Evolutionary conservation across 2,888 invertebrate species (phyloP).

Genomic region (Cryptocephalus primarius): DNA sequence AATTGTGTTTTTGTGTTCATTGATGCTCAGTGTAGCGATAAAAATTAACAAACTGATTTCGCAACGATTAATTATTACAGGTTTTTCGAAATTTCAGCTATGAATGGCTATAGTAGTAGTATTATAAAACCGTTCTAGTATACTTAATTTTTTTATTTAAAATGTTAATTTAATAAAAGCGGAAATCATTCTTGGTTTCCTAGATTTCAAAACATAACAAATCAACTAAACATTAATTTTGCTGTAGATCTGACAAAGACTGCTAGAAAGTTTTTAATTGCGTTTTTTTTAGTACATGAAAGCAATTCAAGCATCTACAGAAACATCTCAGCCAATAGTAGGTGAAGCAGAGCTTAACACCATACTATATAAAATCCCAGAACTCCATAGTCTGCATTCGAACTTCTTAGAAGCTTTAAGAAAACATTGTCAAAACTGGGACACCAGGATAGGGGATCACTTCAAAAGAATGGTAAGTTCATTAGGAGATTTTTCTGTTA

Average conservation of each 20-base stretch:
- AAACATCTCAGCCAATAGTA: constrained; percentile 82
- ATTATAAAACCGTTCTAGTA: too few species aligned
- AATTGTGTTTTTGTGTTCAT: not conserved
- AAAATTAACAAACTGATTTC: too few species aligned
- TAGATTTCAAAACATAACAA: too few species aligned
- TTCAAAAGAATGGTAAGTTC: constrained; percentile 70
- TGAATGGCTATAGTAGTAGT: too few species aligned
- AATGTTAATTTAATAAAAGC: too few species aligned
- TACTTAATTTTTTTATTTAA: too few species aligned
- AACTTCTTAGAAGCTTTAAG: constrained; percentile 71
- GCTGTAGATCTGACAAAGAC: too few species aligned
- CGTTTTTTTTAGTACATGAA: constrained; percentile 68
- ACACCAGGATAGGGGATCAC: constrained; percentile 70
- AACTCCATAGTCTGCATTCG: constrained; percentile 71
- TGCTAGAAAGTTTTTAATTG: not conserved
- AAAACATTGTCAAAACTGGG: constrained; percentile 58
- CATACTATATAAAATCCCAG: constrained; percentile 88
- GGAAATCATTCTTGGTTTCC: too few species aligned
- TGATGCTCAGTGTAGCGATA: too few species aligned
- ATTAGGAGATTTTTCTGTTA: not conserved
- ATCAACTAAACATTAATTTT: too few species aligned
- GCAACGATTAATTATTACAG: too few species aligned
- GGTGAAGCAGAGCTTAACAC: constrained; percentile 79
- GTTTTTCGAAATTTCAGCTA: too few species aligned
- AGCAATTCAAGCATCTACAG: constrained; percentile 76